Conservation (phyloP, 2,797 vertebrate species). For the Avahi laniger region DNA sequence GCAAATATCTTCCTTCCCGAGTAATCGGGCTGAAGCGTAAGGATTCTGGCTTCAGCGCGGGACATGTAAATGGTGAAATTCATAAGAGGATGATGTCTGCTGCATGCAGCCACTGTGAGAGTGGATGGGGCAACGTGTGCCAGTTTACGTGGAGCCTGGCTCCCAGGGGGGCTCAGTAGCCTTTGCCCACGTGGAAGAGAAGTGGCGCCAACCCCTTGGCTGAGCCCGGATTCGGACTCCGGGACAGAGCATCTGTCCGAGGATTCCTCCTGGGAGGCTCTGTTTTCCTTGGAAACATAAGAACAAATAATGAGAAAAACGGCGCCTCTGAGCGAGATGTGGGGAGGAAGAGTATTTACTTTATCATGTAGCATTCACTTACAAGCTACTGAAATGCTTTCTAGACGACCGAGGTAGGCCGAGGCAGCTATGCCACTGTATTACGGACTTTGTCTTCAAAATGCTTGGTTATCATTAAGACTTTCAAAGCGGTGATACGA, state of each 20-base stretch:
- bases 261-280: neutral
- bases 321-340: neutral
- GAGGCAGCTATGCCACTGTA: neutral
- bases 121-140: accelerated
- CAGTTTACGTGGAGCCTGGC: neutral
- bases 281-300: neutral
- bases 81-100: neutral
- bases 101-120: neutral
- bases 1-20: neutral
- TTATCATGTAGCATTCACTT: neutral
- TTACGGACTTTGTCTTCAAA: neutral
- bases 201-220: neutral
- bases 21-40: neutral
- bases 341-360: neutral
- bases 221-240: too few relatives aligned
- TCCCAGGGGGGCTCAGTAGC: too few relatives aligned
- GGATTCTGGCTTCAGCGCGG: neutral
- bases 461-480: neutral
- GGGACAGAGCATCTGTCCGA: neutral
- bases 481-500: neutral
- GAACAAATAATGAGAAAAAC: neutral
- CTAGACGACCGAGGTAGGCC: neutral
- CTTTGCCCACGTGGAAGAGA: accelerated
- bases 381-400: neutral
- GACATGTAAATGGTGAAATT: too few relatives aligned